Evolutionary conservation across 2,113 vertebrate genomes (phyloP), one percentile per base, ranked within the genome.

Genomic region (Odontesthes bonariensis): DNA sequence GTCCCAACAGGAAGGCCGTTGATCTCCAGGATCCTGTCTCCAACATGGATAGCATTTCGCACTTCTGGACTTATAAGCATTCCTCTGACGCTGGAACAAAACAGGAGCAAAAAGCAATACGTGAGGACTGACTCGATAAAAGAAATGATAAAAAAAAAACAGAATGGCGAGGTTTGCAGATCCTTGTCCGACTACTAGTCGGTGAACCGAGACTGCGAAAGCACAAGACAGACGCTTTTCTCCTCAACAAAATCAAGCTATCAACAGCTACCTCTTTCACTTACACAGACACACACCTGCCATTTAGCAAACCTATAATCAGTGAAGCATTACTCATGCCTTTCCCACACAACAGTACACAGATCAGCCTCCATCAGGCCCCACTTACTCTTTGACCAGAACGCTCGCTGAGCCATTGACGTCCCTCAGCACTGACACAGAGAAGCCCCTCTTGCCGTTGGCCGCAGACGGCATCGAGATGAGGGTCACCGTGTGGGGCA

Each of bases 1-100:
- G 95, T 95, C 46, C 94, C 94, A 49, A 99, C 96, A 0, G 96
- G 95, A 82, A 94, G 91, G 74, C 98, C 97, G 3, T 98, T 99
- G 67, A 99, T 99, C 91, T 99, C 98, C 88, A 99, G 90, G 87
- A 99, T 98, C 20, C 96, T 94, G 90, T 99, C 98, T 13, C 97
- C 98, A 4, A 96, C 96, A 61, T 98, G 96, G 89, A 99, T 97
- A 86, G 97, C 95, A 0, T 97, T 97, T 65, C 95, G 95, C 75
- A 97, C 96, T 84, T 97, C 96, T 9, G 96, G 95, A 81, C 96
- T 98, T 88, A 99, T 97, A 56, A 97, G 95, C 95, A 96, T 96
- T 71, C 96, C 95, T 78, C 95, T 94, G 77, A 99, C 97, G 86
- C 98, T 99, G 85, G 72, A 74, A 62, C 10, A 81, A 52, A 49